phyloP scores from a whole-genome alignment of 1,140 invertebrate genomes.

The Carposina sasakii region DNA sequence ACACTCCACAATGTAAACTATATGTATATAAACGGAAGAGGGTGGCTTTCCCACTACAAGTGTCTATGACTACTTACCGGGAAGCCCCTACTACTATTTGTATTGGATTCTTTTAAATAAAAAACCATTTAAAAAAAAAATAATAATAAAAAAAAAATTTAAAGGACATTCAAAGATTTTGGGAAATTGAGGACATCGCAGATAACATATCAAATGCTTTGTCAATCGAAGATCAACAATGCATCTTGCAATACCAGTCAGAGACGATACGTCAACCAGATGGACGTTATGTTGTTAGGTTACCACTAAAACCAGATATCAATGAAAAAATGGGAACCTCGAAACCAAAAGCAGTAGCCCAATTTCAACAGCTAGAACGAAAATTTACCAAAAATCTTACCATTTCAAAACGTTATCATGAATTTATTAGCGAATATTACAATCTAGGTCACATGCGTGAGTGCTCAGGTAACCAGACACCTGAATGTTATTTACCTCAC shows the following conservation, averaged over 20 bases:
- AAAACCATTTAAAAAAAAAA: too few relatives aligned
- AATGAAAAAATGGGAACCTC: conserved; percentile 1
- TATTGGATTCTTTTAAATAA: too few relatives aligned
- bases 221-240: not conserved
- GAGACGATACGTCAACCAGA: not conserved
- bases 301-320: not conserved
- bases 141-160: too few relatives aligned
- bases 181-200: not conserved
- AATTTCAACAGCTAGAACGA: conserved; percentile 1
- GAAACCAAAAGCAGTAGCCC: not conserved
- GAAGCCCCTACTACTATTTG: too few relatives aligned
- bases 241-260: not conserved
- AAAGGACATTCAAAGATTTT: not conserved
- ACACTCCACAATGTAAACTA: too few relatives aligned
- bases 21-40: too few relatives aligned
- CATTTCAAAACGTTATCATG: not conserved
- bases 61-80: too few relatives aligned
- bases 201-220: not conserved
- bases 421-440: not conserved
- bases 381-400: not conserved
- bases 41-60: too few relatives aligned
- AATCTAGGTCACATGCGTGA: not conserved
- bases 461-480: not conserved
- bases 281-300: not conserved
- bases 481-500: not conserved